Evolutionary conservation across 2,888 invertebrate species (phyloP), one percentile per base, ranked within the genome.

Genomic region (Hyposoter didymator): DNA sequence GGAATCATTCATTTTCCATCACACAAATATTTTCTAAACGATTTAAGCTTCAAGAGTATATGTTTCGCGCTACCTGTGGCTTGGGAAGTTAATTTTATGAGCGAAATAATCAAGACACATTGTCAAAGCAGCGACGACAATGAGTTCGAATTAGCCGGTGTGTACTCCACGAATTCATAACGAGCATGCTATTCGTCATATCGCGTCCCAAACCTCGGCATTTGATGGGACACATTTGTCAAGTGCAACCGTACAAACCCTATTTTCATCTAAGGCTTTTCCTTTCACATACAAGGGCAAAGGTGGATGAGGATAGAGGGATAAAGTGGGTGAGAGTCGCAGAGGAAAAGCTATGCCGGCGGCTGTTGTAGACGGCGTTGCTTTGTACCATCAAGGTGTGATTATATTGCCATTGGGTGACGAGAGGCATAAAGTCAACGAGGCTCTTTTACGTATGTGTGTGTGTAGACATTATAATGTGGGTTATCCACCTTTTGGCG

Each of bases 351-450:
- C 84, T 84, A 85, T 73, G 82, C 88, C 88, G 88, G 85, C 82
- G 86, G 89, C 86, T 90, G 90, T 89, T 90, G 84, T 87, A 84
- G 88, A 89, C 88, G 89, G 89, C 88, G 90, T 88, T 88, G 92
- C 94, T 93, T 93, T 93, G 93, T 93, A 87, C 92, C 93, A 93
- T 93, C 93, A 93, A 91, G 90, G 89, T 93, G 93, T 93, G 93
- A 93, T 94, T 94, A 93, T 92, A 92, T 92, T 92, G 92, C 91
- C 90, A 90, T 92, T 90, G 90, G 90, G 89, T 89, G 90, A 89
- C 86, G 90, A 88, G 90, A 90, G 88, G 90, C 91, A 90, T 91
- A 90, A 90, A 91, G 90, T 90, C 90, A 78, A 76, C 80, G 83
- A 81, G 69, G 74, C 69, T 74, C 45, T 45, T 75, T 75, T 75